Evolutionary conservation across 2,888 invertebrate genomes (phyloP).

Genomic region (Gastracanthus pulcherrimus): DNA sequence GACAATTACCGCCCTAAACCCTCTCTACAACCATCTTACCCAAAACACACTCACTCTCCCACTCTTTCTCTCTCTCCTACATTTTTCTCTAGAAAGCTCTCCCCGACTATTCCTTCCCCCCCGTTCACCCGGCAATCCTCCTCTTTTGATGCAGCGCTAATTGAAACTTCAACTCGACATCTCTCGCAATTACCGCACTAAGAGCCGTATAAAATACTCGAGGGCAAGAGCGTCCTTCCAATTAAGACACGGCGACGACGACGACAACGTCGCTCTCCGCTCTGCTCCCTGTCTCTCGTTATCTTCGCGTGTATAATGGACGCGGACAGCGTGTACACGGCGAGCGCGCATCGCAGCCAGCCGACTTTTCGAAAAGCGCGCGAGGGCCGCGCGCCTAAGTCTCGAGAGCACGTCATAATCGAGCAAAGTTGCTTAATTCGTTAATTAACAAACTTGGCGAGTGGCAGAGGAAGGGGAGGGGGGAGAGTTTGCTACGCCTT

Average conservation of each 20-base stretch:
- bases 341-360: not conserved
- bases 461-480: too few relatives aligned
- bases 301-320: slow-evolving; percentile 16
- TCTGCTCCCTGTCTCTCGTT: not conserved
- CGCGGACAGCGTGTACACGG: not conserved
- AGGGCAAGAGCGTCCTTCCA: slow-evolving; percentile 39
- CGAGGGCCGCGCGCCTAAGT: not conserved
- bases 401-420: slow-evolving; percentile 18
- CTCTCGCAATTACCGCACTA: slow-evolving; percentile 40
- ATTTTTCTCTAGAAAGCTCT: not conserved
- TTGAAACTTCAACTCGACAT: slow-evolving; percentile 45
- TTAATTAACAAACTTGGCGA: slow-evolving; percentile 47
- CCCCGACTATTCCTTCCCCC: not conserved
- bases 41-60: too few relatives aligned
- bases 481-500: too few relatives aligned
- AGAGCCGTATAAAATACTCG: slow-evolving; percentile 22
- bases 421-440: slow-evolving; percentile 38
- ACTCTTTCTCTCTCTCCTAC: too few relatives aligned
- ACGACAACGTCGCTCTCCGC: not conserved
- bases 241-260: slow-evolving; percentile 32
- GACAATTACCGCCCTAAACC: too few relatives aligned
- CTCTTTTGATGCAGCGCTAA: slow-evolving; percentile 37
- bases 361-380: slow-evolving; percentile 29
- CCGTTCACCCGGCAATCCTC: not conserved
- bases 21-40: too few relatives aligned